Conservation (phyloP, 2,888 invertebrate species). For the Lampropteryx suffumata region DNA sequence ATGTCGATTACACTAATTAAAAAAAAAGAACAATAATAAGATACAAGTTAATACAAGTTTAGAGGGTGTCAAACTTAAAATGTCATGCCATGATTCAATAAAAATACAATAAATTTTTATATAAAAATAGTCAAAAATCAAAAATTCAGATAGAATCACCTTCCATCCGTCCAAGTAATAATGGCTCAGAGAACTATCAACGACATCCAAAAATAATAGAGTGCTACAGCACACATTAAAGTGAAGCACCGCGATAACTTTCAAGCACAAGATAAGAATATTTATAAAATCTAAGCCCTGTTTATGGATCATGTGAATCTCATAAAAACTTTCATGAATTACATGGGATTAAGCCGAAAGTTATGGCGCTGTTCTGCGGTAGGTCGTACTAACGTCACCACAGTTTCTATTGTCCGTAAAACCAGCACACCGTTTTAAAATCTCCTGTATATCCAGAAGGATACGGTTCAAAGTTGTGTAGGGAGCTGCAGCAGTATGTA, state of each 20-base stretch:
- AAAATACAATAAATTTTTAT: too few species aligned
- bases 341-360: slow-evolving; percentile 68
- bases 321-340: slow-evolving; percentile 67
- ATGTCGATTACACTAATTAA: too few species aligned
- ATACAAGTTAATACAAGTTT: too few species aligned
- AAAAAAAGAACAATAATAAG: too few species aligned
- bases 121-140: too few species aligned
- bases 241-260: slow-evolving; percentile 31
- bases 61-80: too few species aligned
- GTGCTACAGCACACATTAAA: slow-evolving; percentile 27
- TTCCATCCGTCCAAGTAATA: background rate
- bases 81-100: too few species aligned
- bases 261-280: slow-evolving; percentile 41
- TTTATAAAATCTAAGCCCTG: slow-evolving; percentile 49
- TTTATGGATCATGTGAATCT: slow-evolving; percentile 61
- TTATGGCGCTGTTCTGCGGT: slow-evolving; percentile 71
- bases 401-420: slow-evolving; percentile 34
- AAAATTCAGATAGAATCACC: too few species aligned
- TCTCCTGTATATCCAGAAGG: slow-evolving; percentile 9
- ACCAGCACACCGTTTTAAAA: background rate
- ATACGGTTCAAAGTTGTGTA: slow-evolving; percentile 40
- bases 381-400: slow-evolving; percentile 58
- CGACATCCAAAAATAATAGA: slow-evolving; percentile 29
- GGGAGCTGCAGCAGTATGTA: slow-evolving; percentile 31
- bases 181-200: slow-evolving; percentile 17